phyloP scores from a whole-genome alignment of 2,113 vertebrate genomes.

The Cyanocitta stelleri region DNA sequence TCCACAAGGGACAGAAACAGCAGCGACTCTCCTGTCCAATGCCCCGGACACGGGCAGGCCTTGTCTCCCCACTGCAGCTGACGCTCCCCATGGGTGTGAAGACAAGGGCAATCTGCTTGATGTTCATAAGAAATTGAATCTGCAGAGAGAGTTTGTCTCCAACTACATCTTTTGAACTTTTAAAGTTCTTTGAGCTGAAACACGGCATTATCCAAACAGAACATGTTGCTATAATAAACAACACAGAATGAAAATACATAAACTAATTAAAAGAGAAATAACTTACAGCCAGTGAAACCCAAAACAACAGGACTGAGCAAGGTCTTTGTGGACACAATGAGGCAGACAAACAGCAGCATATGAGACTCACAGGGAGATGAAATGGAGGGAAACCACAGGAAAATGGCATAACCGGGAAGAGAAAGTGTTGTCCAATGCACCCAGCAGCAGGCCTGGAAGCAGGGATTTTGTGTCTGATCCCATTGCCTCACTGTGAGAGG shows the following conservation, averaged over 20 bases:
- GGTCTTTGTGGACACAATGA: background rate
- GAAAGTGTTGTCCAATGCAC: background rate
- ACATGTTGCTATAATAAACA: background rate
- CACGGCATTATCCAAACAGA: background rate
- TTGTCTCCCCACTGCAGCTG: background rate
- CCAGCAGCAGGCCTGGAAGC: background rate
- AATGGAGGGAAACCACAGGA: background rate
- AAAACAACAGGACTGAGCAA: background rate
- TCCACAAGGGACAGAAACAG: background rate
- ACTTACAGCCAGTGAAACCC: background rate
- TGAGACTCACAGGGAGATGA: background rate
- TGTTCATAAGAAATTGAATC: background rate
- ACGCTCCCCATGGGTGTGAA: rapidly evolving
- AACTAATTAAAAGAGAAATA: background rate
- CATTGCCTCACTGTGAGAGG: background rate
- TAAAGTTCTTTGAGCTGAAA: background rate
- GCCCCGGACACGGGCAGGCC: background rate
- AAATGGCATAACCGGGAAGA: background rate
- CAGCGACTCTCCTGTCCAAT: rapidly evolving
- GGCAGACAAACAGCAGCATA: background rate
- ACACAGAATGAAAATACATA: background rate
- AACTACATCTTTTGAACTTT: background rate
- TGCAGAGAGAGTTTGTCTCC: background rate
- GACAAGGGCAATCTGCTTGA: background rate
- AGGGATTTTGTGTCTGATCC: background rate